Evolutionary conservation across 2,113 vertebrate genomes (phyloP), one percentile per base, ranked within the genome.

Genomic region (Nycticorax nycticorax): DNA sequence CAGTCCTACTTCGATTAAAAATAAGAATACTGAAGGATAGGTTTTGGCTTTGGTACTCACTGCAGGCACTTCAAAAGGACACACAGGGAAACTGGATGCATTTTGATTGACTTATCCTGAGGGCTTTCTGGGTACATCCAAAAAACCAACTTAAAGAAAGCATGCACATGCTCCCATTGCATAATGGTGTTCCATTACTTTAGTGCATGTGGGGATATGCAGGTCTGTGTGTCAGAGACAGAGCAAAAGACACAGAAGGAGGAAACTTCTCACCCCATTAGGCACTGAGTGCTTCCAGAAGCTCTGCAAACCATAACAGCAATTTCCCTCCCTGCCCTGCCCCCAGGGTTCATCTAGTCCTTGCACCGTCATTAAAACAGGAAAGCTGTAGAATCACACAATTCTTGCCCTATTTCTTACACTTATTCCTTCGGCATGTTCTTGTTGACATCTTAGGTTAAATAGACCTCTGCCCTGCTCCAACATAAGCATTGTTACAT

Each of bases 241-340:
- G 30, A 84, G 62, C 60, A 74, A 89, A 88, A 73, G 94, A 81
- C 85, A 96, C 47, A 95, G 71, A 39, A 97, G 76, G 83, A 93
- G 81, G 94, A 93, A 97, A 95, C 77, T 92, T 94, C 93, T 97
- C 95, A 95, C 84, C 37, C 94, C 92, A 95, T 95, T 96, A 97
- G 94, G 91, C 83, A 94, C 86, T 97, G 96, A 97, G 93, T 96
- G 95, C 86, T 96, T 97, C 93, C 94, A 95, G 97, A 96, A 97
- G 95, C 80, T 96, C 93, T 89, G 89, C 52, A 96, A 96, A 94
- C 81, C 92, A 19, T 68, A 96, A 89, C 73, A 91, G 91, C 87
- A 56, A 64, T 88, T 96, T 85, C 87, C 92, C 77, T 96, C 91
- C 62, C 69, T 93, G 73, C 88, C 69, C 86, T 93, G 64, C 45